Conservation (phyloP, 1,140 invertebrate genomes). For the Drosophila pseudoobscura region DNA sequence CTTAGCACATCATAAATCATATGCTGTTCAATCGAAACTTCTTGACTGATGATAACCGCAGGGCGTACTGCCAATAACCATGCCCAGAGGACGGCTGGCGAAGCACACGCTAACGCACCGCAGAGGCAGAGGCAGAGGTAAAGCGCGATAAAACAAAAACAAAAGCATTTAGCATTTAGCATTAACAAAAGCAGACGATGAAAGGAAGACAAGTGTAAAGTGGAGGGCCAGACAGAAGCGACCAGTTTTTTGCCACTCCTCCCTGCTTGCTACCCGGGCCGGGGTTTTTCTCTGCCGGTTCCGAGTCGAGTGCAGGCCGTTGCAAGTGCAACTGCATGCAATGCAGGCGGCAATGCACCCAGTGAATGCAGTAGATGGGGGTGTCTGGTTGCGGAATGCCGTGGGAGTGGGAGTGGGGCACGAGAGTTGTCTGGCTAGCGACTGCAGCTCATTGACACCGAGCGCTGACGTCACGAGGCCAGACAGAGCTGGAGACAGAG, state of each 20-base stretch:
- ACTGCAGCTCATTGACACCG: constrained; percentile 52
- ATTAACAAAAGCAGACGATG: constrained; percentile 64
- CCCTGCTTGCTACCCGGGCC: constrained; percentile 23
- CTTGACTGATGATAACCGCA: constrained; percentile 9
- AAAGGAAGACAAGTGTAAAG: constrained; percentile 74
- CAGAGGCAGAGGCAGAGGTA: constrained; percentile 31
- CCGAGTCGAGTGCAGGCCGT: constrained; percentile 45
- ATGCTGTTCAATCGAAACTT: constrained; percentile 23
- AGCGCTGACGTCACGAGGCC: constrained; percentile 47
- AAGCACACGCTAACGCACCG: constrained; percentile 30
- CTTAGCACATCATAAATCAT: constrained; percentile 29
- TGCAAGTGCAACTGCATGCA: constrained; percentile 49
- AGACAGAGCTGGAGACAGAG: constrained; percentile 15
- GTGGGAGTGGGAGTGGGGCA: constrained; percentile 51
- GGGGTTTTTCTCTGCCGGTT: constrained; percentile 27
- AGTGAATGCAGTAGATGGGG: constrained; percentile 44
- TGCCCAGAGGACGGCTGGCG: constrained; percentile 31
- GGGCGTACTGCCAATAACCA: constrained; percentile 27
- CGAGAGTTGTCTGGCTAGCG: constrained; percentile 50
- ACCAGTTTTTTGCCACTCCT: constrained; percentile 42
- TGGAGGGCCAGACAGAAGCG: constrained; percentile 73
- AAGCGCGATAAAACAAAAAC: constrained; percentile 58
- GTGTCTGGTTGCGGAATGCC: constrained; percentile 38
- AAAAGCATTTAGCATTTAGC: constrained; percentile 64
- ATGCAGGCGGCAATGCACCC: constrained; percentile 19